A percentile compares a stretch with the other conserved stretches of the same genome.
These are phyloP conservation scores for Lepilemur ruficaudatus DNA, from an alignment of 2,797 vertebrate species.

Conservation along the genomic window DNA sequence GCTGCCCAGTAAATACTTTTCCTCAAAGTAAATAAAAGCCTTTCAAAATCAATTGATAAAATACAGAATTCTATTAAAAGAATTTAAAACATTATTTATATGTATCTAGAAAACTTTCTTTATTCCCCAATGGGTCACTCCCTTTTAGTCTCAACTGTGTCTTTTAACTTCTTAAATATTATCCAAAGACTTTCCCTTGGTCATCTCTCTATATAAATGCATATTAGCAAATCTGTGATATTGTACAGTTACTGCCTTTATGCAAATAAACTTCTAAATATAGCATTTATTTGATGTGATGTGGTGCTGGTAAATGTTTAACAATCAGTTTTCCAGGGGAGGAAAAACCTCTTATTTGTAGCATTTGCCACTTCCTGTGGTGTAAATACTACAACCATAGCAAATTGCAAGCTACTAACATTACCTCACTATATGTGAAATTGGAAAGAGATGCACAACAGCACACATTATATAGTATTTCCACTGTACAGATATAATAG, in stretches of 20 bases:
- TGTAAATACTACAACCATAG: background rate
- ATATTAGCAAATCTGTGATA: background rate
- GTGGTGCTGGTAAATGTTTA: background rate
- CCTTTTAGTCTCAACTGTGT: background rate
- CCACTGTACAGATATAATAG: background rate
- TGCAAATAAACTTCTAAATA: background rate
- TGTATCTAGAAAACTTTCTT: background rate
- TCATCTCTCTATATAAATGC: background rate
- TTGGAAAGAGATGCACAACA: background rate
- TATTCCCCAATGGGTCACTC: background rate
- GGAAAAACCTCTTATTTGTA: background rate
- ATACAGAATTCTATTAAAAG: background rate
- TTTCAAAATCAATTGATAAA: conserved; percentile 43
- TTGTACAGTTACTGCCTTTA: background rate
- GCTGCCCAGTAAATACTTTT: background rate
- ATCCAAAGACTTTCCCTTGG: background rate
- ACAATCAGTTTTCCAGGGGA: background rate
- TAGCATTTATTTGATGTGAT: background rate
- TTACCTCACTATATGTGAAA: background rate
- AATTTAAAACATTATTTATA: background rate
- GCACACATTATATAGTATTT: background rate
- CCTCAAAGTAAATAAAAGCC: conserved; percentile 23
- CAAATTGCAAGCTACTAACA: background rate
- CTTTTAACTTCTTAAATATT: background rate
- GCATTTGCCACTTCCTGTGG: background rate